Conservation (phyloP, 2,797 vertebrate genomes). For the Acrossocheilus wenchowensis region DNA sequence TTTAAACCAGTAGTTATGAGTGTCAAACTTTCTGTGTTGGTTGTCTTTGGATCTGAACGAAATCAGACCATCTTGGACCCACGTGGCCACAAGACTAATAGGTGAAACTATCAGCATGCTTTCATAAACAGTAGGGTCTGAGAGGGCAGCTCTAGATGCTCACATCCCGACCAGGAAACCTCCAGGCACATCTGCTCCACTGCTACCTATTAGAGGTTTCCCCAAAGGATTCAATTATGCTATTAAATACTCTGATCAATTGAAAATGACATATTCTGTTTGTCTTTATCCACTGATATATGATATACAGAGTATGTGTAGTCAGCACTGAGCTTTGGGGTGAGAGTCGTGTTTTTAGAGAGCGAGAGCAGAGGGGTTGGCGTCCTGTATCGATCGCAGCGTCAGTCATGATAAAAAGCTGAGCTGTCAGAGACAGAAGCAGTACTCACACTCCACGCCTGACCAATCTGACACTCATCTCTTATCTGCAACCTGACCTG, state of each 20-base stretch:
- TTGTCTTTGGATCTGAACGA: background rate
- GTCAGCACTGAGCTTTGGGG: slow-evolving; percentile 6
- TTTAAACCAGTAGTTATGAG: background rate
- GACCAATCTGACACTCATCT: slow-evolving; percentile 42
- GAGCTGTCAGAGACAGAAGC: slow-evolving; percentile 49
- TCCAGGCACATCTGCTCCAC: slow-evolving; percentile 7
- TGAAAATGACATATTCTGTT: background rate
- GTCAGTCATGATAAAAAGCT: slow-evolving; percentile 60
- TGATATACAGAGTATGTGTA: background rate
- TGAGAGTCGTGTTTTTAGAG: slow-evolving; percentile 56
- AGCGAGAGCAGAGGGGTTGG: slow-evolving; percentile 61
- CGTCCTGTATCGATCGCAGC: slow-evolving; percentile 57
- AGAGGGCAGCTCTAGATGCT: background rate
- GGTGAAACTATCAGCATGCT: slow-evolving; percentile 11
- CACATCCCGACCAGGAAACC: background rate
- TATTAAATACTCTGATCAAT: background rate
- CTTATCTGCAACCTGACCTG: slow-evolving; percentile 30
- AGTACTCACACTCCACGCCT: slow-evolving; percentile 30
- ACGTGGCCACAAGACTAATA: slow-evolving; percentile 7
- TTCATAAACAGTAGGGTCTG: background rate
- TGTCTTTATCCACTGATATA: background rate
- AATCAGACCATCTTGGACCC: slow-evolving; percentile 4
- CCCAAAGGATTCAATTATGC: background rate
- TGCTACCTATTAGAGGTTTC: background rate
- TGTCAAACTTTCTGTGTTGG: background rate